These are phyloP conservation scores for Zelleria hepariella DNA, from an alignment of 2,888 invertebrate genomes.

Conservation along the genomic window DNA sequence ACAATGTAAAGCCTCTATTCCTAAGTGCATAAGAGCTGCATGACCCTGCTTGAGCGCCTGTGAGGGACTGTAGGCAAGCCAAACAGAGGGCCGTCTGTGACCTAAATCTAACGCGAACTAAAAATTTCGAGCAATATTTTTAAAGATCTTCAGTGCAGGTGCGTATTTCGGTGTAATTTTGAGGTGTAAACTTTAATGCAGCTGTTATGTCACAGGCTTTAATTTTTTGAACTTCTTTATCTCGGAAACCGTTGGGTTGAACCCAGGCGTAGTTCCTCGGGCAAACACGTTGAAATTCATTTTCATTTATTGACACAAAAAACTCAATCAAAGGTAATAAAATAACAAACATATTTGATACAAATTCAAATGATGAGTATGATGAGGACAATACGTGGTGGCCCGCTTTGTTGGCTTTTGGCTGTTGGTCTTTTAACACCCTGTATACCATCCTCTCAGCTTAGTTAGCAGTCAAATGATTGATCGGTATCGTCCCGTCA, in stretches of 20 bases:
- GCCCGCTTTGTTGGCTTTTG: too few species aligned
- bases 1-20: not conserved
- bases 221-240: not conserved
- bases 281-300: too few species aligned
- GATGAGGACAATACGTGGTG: not conserved
- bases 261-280: not conserved
- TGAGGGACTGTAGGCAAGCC: not conserved
- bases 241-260: not conserved
- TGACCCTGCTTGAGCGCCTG: not conserved
- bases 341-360: too few species aligned
- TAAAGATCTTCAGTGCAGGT: slow-evolving; percentile 27
- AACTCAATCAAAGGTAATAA: too few species aligned
- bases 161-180: not conserved
- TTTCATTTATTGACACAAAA: too few species aligned
- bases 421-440: not conserved
- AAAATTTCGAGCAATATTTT: slow-evolving; percentile 70
- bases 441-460: not conserved
- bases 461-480: not conserved
- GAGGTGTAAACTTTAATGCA: not conserved
- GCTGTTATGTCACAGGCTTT: not conserved
- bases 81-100: slow-evolving; percentile 26
- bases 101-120: slow-evolving; percentile 58
- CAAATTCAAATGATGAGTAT: not conserved
- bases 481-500: not conserved
- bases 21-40: not conserved